phyloP scores from a whole-genome alignment of 2,888 invertebrate species.

The Pseudolycoriella hygida region DNA sequence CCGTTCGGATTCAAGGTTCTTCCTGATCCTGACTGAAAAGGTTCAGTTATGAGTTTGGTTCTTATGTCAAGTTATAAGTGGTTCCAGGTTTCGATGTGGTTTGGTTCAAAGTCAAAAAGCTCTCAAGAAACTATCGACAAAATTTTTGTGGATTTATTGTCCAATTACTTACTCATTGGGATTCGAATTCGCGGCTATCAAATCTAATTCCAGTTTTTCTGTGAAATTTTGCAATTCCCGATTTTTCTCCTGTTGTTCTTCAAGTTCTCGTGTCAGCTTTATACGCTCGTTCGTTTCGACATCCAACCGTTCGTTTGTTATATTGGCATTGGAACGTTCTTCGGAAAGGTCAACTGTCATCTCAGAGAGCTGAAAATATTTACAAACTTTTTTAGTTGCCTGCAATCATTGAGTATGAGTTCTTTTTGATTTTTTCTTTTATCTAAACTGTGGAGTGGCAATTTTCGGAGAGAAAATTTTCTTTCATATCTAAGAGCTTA shows the following conservation, averaged over 20 bases:
- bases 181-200: constrained; percentile 61
- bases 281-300: constrained; percentile 77
- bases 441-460: no score
- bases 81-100: no score
- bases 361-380: constrained; percentile 71
- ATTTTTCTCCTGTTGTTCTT: constrained; percentile 60
- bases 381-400: no score
- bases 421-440: no score
- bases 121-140: background rate
- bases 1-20: no score
- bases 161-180: constrained; percentile 20
- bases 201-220: constrained; percentile 71
- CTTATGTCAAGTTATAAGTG: no score
- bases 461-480: no score
- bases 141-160: background rate
- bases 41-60: no score
- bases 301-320: constrained; percentile 78
- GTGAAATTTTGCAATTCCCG: constrained; percentile 59
- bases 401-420: no score
- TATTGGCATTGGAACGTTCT: constrained; percentile 76
- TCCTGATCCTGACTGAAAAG: no score
- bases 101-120: no score
- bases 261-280: constrained; percentile 66
- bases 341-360: constrained; percentile 83
- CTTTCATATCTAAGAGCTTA: no score